Conservation (phyloP, 37 sponge, comb jelly and placozoan genomes). For the Theonella swinhoei region DNA sequence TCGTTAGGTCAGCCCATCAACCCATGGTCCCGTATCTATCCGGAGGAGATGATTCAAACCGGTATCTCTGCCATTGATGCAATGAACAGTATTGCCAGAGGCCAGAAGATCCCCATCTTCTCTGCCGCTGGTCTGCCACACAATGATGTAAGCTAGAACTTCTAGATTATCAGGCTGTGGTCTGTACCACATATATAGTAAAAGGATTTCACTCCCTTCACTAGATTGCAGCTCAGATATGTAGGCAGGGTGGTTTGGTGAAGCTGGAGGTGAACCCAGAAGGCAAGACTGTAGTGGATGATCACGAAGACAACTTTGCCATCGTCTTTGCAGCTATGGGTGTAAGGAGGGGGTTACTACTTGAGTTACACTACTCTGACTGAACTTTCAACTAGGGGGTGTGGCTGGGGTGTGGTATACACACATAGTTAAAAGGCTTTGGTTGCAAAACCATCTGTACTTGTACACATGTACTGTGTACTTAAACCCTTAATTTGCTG, state of each 20-base stretch:
- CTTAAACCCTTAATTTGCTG: neutral
- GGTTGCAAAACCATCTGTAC: neutral
- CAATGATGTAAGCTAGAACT: slow-evolving; percentile 82
- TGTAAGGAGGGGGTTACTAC: slow-evolving; percentile 67
- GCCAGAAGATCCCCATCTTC: slow-evolving; percentile 99
- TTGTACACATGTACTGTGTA: neutral
- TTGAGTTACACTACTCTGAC: too few species aligned
- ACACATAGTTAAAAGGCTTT: neutral
- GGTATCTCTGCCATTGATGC: slow-evolving; percentile 99
- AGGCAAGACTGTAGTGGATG: slow-evolving; percentile 82
- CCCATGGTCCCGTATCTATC: slow-evolving; percentile 98
- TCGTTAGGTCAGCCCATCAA: slow-evolving; percentile 97
- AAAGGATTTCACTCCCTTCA: neutral
- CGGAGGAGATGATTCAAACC: slow-evolving; percentile 99
- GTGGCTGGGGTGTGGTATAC: neutral
- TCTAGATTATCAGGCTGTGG: too few species aligned
- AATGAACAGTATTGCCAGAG: slow-evolving; percentile 99
- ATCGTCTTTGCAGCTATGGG: slow-evolving; percentile 99
- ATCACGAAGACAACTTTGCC: slow-evolving; percentile 98
- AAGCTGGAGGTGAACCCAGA: slow-evolving; percentile 39
- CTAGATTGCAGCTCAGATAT: slow-evolving; percentile 99
- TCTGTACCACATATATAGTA: too few species aligned
- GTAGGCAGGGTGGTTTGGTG: slow-evolving; percentile 98
- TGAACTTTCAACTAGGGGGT: too few species aligned
- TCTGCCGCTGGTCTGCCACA: slow-evolving; percentile 99